Evolutionary conservation across 2,888 invertebrate species (phyloP), one percentile per base, ranked within the genome.

Genomic region (Cosmia pyralina): DNA sequence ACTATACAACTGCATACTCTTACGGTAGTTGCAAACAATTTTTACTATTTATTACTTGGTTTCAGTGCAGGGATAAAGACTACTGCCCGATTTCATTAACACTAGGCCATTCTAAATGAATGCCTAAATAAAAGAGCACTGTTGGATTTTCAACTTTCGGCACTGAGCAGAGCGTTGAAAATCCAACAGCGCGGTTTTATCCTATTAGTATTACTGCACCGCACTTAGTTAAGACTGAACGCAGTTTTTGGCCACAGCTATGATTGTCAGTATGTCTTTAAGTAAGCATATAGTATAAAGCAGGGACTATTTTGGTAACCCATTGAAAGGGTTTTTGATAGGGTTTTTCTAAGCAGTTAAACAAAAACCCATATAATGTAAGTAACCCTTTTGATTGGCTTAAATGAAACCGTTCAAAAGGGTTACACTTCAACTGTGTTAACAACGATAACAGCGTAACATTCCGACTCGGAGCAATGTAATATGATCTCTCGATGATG

Each of bases 1-100:
- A 83, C 91, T 92, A 93, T 90, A 91, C 90, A 91, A 90, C 89
- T 92, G 82, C 83, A 85, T 88, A 69, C 75, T 63, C 73, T 87
- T 85, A 86, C 48, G 69, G 68, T 77, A 83, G 67, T 85, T 82
- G 88, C 84, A 79, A 87, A 89, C 86, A 83, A 84, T 83, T 81
- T 71, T 81, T 78, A 80, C 77, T 85, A 69, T 58, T 52, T 65
- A 62, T 34, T 64, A 77, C 77, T 78, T 66, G 19, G 70, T 55
- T 65, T 78, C 66, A 82, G 76, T 83, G 83, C 85, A 87, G 81
- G 76, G 78, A 82, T 73, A 79, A 77, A 76, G 62, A 69, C 38
- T 50, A n/a, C 17, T 15, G 13, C 8, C 28, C 1, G 13, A n/a
- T 11, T 8, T n/a, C 15, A 64, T 15, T 1, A 10, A 34, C 1